Percentiles rank a stretch among this genome's conserved stretches.
Conservation (phyloP, 1,140 invertebrate genomes). For the Temnothorax nylanderi region DNA sequence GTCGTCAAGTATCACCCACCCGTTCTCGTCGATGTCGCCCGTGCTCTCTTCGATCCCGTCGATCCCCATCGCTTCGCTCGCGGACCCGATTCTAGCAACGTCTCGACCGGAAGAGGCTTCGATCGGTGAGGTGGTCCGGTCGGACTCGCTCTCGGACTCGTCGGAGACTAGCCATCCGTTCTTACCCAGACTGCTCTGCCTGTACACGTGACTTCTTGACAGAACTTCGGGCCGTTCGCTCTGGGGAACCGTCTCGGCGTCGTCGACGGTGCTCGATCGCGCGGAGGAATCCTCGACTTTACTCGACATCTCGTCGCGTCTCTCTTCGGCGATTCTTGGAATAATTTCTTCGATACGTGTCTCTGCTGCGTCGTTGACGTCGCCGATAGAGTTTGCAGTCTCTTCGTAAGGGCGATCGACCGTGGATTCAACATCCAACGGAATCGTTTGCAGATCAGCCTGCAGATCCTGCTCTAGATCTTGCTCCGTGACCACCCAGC, state of each 20-base stretch:
- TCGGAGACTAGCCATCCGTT: constrained; percentile 81
- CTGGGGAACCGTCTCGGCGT: neutral
- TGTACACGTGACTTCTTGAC: constrained; percentile 57
- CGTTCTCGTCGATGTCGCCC: constrained; percentile 74
- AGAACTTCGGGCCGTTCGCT: neutral
- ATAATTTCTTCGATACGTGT: constrained; percentile 18
- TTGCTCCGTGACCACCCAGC: constrained; percentile 81
- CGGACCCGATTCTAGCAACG: neutral
- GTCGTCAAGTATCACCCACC: constrained; percentile 69
- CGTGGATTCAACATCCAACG: neutral
- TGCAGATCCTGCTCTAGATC: constrained; percentile 48
- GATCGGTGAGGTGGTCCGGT: constrained; percentile 61
- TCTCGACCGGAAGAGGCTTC: neutral
- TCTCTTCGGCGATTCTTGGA: neutral
- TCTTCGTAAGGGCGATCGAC: constrained; percentile 25
- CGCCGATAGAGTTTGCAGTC: neutral
- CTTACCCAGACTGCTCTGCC: constrained; percentile 75
- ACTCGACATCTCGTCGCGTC: neutral
- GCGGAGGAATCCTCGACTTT: neutral
- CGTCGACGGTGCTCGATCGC: neutral
- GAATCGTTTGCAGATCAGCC: constrained; percentile 1
- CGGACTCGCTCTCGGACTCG: constrained; percentile 77
- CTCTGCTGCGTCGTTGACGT: neutral
- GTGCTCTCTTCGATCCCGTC: constrained; percentile 36
- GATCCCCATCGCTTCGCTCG: constrained; percentile 37